phyloP scores from a whole-genome alignment of 2,113 vertebrate genomes.

The Catharus bicknelli region DNA sequence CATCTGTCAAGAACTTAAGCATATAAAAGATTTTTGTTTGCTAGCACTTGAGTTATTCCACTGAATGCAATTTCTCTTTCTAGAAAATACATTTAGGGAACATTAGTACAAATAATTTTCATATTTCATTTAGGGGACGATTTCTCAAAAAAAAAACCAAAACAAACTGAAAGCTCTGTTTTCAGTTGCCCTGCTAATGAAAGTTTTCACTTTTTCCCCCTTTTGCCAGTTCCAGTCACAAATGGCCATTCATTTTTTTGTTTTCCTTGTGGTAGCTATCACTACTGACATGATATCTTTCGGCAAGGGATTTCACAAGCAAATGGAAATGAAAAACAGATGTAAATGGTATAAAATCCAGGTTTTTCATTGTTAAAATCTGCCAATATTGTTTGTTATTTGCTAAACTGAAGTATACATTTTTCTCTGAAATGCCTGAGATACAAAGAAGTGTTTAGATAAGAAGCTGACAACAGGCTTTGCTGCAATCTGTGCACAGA shows the following conservation, averaged over 20 bases:
- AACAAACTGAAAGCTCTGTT: background rate
- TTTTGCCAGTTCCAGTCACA: background rate
- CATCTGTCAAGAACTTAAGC: background rate
- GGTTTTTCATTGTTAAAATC: background rate
- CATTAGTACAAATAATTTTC: background rate
- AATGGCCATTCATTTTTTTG: background rate
- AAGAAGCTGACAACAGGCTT: background rate
- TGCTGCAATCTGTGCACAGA: background rate
- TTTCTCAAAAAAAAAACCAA: background rate
- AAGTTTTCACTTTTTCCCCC: background rate
- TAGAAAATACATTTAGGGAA: background rate
- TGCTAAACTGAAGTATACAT: background rate
- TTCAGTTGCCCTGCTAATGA: background rate
- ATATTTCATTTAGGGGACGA: background rate
- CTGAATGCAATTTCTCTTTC: background rate
- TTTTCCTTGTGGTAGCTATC: background rate
- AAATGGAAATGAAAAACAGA: background rate
- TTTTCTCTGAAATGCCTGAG: background rate
- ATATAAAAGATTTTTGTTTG: background rate
- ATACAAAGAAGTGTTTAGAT: background rate
- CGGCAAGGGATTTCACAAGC: background rate
- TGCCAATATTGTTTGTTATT: background rate
- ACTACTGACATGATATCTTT: background rate
- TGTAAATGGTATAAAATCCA: background rate
- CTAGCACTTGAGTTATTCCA: background rate